Evolutionary conservation across 2,113 vertebrate species (phyloP), one percentile per base, ranked within the genome.

Genomic region (Eretmodus cyanostictus): DNA sequence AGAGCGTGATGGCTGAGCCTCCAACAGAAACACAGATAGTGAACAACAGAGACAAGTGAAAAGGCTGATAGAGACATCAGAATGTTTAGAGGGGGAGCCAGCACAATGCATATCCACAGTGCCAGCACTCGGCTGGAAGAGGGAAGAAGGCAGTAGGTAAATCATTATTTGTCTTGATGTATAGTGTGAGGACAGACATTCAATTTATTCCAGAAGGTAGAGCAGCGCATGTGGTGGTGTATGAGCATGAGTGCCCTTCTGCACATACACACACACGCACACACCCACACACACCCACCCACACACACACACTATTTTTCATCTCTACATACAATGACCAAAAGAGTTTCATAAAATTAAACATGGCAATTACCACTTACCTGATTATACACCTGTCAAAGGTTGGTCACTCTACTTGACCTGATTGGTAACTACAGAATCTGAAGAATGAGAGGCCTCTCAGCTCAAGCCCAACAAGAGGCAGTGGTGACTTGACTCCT

Each of bases 121-220:
- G 40, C 54, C 90, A 71, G 81, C 42, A 82, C 61, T 87, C 16
- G 71, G 16, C 54, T 34, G 36, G 29, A 78, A 68, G 34, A 6
- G 84, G 24, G 27, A 78, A 78, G 42, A 78, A 49, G 42, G 42
- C 27, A 78, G 71, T 19, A 17, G 86, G 87, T 92, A 85, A 95
- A 94, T 94, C 87, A 90, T 95, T 94, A 91, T 93, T 95, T 93
- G 88, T 88, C 89, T 93, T 94, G 93, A 93, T 94, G 86, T 93
- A 94, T 92, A 90, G 81, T 55, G 55, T 86, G 87, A 89, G 87
- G 88, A 79, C 85, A 93, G 92, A 92, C 90, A 86, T 91, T 92
- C 93, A 91, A 92, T 94, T 91, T 89, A 89, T 94, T 92, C 24
- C 61, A 82, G 29, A 53, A 29, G 27, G 87, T 22, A 80, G 81